phyloP scores from a whole-genome alignment of 1,140 invertebrate species.

The Papilio machaon region DNA sequence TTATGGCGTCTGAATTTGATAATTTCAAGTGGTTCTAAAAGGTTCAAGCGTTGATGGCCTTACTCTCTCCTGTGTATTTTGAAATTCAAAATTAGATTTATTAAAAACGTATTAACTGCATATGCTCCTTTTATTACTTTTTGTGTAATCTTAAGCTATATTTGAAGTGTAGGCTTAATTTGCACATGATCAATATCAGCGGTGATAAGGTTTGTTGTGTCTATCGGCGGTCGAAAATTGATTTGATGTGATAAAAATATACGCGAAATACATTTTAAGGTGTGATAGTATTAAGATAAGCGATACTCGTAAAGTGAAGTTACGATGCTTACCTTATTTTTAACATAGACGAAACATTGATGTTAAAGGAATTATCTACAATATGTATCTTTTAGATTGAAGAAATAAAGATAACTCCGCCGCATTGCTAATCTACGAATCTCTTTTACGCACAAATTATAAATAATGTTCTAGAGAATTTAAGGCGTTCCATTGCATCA shows the following conservation, averaged over 20 bases:
- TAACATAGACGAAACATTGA: not conserved
- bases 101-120: too few relatives aligned
- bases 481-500: conserved; percentile 26
- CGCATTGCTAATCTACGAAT: not conserved
- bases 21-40: not conserved
- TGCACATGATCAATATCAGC: not conserved
- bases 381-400: not conserved
- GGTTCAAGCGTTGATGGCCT: not conserved
- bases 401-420: not conserved
- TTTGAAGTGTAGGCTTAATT: not conserved
- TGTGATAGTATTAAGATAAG: not conserved
- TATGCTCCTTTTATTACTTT: not conserved
- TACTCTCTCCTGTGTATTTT: not conserved
- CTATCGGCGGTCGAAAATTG: not conserved
- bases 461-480: not conserved
- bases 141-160: not conserved
- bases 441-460: not conserved
- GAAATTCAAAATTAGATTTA: not conserved
- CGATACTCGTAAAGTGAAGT: not conserved
- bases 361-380: not conserved
- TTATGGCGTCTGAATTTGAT: not conserved
- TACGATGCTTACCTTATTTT: not conserved
- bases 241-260: not conserved
- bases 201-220: not conserved
- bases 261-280: not conserved